Evolutionary conservation across 1,140 invertebrate genomes (phyloP).

Genomic region (Drosophila pseudoobscura): DNA sequence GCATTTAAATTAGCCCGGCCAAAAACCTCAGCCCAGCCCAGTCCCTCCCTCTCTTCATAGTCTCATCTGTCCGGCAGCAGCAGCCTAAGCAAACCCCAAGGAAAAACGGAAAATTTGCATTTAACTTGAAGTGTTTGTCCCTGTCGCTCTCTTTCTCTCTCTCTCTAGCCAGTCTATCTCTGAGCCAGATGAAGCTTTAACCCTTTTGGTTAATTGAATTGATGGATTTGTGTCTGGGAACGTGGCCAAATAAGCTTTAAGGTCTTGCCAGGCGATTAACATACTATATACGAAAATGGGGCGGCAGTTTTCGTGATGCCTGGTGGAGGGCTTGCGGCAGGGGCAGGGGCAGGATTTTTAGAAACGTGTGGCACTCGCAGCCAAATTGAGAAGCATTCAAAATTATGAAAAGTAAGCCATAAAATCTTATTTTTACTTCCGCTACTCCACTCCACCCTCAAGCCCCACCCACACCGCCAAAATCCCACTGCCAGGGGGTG

Average conservation of each 20-base stretch:
- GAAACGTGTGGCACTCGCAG: conserved; percentile 64
- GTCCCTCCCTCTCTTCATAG: background rate
- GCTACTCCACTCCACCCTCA: conserved; percentile 4
- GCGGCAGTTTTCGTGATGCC: no score
- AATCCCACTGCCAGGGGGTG: background rate
- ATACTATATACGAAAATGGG: conserved; percentile 1
- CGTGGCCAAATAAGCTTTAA: conserved; percentile 56
- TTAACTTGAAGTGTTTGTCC: conserved; percentile 62
- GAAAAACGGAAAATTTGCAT: conserved; percentile 67
- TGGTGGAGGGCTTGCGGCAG: no score
- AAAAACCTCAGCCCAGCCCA: background rate
- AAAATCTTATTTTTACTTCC: conserved; percentile 80
- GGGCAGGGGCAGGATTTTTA: background rate
- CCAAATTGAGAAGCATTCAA: conserved; percentile 54
- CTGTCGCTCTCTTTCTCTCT: background rate
- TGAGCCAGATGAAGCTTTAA: conserved; percentile 28
- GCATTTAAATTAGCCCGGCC: conserved; percentile 70
- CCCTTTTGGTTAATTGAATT: conserved; percentile 72
- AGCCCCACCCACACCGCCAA: background rate
- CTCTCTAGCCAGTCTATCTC: background rate
- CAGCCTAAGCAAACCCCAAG: no score
- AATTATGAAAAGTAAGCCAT: conserved; percentile 82
- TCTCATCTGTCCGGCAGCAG: background rate
- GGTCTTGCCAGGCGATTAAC: conserved; percentile 49
- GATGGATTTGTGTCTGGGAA: conserved; percentile 64